Conservation (phyloP, 2,113 vertebrate species). For the Capra hircus region DNA sequence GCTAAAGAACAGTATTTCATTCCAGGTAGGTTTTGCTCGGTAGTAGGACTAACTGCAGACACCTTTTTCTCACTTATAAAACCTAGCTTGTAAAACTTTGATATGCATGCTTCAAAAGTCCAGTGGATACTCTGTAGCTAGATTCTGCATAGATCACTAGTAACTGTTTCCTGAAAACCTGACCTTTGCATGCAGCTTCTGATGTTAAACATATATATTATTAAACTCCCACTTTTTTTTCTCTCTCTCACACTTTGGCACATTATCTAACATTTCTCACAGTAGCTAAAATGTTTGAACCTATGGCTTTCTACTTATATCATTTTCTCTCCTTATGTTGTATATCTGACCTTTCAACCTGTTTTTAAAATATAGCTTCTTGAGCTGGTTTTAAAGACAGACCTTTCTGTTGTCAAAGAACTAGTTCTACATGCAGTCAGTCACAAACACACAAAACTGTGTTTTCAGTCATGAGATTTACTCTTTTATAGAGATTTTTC, state of each 20-base stretch:
- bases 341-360: slow-evolving; percentile 69
- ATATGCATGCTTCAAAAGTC: slow-evolving; percentile 80
- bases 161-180: slow-evolving; percentile 72
- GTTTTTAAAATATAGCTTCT: slow-evolving; percentile 82
- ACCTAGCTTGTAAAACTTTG: slow-evolving; percentile 70
- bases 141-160: slow-evolving; percentile 69
- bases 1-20: slow-evolving; percentile 99
- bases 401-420: slow-evolving; percentile 75
- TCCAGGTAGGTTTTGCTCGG: slow-evolving; percentile 94
- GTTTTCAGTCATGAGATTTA: neutral
- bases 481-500: neutral
- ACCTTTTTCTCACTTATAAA: slow-evolving; percentile 66
- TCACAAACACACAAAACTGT: neutral
- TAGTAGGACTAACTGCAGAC: slow-evolving; percentile 80
- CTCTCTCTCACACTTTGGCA: slow-evolving; percentile 58
- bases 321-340: slow-evolving; percentile 58
- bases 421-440: slow-evolving; percentile 71
- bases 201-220: slow-evolving; percentile 40
- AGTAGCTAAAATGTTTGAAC: slow-evolving; percentile 68
- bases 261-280: slow-evolving; percentile 61
- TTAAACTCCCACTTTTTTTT: slow-evolving; percentile 8
- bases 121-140: slow-evolving; percentile 68
- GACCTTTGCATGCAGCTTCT: slow-evolving; percentile 84
- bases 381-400: slow-evolving; percentile 83
- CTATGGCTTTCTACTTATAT: slow-evolving; percentile 63